These are phyloP conservation scores for Dione juno DNA, from an alignment of 2,888 invertebrate genomes.

Conservation along the genomic window DNA sequence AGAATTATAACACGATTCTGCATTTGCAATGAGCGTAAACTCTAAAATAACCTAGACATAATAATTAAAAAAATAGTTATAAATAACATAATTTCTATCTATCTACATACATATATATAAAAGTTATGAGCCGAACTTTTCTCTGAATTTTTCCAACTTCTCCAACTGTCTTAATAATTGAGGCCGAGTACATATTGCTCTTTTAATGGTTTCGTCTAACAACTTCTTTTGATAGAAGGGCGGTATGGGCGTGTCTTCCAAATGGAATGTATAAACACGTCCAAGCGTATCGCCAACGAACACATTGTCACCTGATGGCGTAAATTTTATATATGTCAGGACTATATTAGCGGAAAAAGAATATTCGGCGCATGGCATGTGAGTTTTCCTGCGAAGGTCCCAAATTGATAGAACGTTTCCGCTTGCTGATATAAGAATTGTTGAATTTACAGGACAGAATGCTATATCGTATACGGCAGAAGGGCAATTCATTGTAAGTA, in stretches of 20 bases:
- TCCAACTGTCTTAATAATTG: constrained; percentile 84
- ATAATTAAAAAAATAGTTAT: not conserved
- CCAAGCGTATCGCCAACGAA: constrained; percentile 88
- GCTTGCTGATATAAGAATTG: constrained; percentile 87
- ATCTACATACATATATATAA: not conserved
- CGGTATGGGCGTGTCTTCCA: constrained; percentile 90
- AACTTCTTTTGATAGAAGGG: constrained; percentile 87
- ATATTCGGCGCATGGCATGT: constrained; percentile 86
- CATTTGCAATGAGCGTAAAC: not conserved
- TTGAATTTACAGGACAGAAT: constrained; percentile 90
- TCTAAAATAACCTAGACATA: not conserved
- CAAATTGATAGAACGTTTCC: constrained; percentile 88
- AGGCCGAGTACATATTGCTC: constrained; percentile 85
- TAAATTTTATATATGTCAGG: constrained; percentile 85
- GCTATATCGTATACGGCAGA: constrained; percentile 83
- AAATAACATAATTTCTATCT: not conserved
- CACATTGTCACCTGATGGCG: constrained; percentile 86
- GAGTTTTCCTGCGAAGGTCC: constrained; percentile 89
- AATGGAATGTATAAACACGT: constrained; percentile 85
- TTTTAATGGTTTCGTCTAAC: constrained; percentile 85
- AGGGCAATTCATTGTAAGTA: constrained; percentile 81
- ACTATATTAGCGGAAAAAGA: constrained; percentile 71
- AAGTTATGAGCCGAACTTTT: constrained; percentile 45
- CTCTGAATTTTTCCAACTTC: constrained; percentile 75
- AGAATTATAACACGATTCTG: not conserved